Percentiles rank a stretch among this genome's conserved stretches.
These are phyloP conservation scores for Plebejus anna DNA, from an alignment of 2,888 invertebrate species.

Conservation along the genomic window DNA sequence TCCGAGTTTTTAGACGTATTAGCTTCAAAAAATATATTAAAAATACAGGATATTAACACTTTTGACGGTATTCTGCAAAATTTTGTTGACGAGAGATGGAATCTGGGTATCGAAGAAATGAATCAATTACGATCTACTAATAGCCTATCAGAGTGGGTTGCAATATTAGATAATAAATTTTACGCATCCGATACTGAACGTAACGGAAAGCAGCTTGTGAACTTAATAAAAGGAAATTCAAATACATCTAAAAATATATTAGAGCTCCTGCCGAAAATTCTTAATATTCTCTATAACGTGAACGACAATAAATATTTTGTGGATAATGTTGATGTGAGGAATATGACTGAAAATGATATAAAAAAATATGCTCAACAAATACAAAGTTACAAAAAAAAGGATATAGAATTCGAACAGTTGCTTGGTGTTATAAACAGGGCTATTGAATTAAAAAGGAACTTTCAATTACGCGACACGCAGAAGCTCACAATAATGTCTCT, in stretches of 20 bases:
- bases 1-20: slow-evolving; percentile 26
- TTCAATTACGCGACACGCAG: slow-evolving; percentile 29
- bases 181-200: slow-evolving; percentile 16
- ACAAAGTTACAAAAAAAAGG: background rate
- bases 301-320: slow-evolving; percentile 19
- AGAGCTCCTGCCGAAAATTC: slow-evolving; percentile 12
- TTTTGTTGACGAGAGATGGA: slow-evolving; percentile 29
- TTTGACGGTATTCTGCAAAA: slow-evolving; percentile 23
- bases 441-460: slow-evolving; percentile 29
- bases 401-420: slow-evolving; percentile 10
- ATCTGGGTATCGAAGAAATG: slow-evolving; percentile 22
- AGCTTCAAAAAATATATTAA: background rate
- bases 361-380: slow-evolving; percentile 15
- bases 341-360: slow-evolving; percentile 27
- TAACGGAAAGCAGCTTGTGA: background rate
- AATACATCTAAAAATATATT: slow-evolving; percentile 23
- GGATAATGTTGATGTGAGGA: background rate
- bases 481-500: slow-evolving; percentile 25
- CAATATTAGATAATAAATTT: slow-evolving; percentile 24
- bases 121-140: slow-evolving; percentile 6
- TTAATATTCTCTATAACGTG: background rate
- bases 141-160: slow-evolving; percentile 24
- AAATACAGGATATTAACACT: background rate
- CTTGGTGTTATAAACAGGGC: slow-evolving; percentile 25
- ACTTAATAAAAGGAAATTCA: slow-evolving; percentile 20